These are phyloP conservation scores for Echinops telfairi DNA, from an alignment of 2,113 vertebrate species.

Conservation along the genomic window DNA sequence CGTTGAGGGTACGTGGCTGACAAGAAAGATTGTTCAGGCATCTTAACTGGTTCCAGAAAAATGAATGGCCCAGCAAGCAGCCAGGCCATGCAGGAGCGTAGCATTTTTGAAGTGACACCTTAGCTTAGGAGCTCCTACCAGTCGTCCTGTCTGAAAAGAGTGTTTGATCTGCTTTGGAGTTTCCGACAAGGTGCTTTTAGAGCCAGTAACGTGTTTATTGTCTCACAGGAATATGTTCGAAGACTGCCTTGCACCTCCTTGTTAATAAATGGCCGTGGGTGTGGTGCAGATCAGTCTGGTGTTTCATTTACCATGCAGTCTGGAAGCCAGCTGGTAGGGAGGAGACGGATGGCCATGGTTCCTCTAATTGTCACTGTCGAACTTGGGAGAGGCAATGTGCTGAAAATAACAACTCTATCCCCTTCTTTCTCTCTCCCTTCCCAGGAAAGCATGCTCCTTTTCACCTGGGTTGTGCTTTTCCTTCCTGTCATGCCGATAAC, in stretches of 20 bases:
- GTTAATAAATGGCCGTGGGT: not conserved
- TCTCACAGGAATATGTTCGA: not conserved
- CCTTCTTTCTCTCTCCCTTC: not conserved
- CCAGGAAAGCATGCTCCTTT: not conserved
- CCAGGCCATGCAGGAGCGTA: not conserved
- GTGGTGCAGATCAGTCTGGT: not conserved
- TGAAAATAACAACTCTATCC: not conserved
- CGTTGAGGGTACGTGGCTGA: not conserved
- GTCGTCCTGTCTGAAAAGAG: not conserved
- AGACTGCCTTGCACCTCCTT: not conserved
- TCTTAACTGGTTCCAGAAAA: not conserved
- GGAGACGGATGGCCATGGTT: not conserved
- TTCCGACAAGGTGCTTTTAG: not conserved
- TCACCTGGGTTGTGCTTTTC: not conserved
- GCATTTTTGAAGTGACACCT: not conserved
- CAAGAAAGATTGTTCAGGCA: not conserved
- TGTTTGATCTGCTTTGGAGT: not conserved
- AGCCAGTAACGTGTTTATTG: not conserved
- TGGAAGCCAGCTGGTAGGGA: conserved; percentile 26
- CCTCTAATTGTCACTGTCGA: not conserved
- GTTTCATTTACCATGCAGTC: conserved; percentile 27
- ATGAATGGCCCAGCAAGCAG: not conserved
- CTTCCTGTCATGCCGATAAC: not conserved
- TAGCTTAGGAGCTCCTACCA: not conserved
- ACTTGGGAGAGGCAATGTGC: not conserved